These are phyloP conservation scores for Drosophila biarmipes DNA, from an alignment of 1,140 invertebrate genomes.

Conservation along the genomic window DNA sequence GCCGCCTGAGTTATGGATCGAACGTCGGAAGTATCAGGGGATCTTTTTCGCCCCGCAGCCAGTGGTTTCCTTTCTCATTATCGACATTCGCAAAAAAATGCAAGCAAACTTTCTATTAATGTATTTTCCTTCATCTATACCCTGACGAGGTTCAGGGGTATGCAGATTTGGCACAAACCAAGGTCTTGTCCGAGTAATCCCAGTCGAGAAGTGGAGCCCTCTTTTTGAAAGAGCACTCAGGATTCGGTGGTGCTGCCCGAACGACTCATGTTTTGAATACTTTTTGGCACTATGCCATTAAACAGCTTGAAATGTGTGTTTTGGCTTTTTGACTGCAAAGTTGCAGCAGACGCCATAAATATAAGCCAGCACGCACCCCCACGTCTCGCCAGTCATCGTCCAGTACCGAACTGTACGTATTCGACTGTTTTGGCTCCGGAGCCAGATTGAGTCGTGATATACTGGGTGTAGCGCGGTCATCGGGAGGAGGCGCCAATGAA, in stretches of 20 bases:
- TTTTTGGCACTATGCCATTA: constrained; percentile 69
- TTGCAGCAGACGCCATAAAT: constrained; percentile 79
- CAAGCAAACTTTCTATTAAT: constrained; percentile 62
- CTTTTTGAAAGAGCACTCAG: background rate
- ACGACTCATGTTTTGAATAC: constrained; percentile 53
- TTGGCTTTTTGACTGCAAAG: constrained; percentile 68
- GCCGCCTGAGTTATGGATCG: constrained; percentile 52
- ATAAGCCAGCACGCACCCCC: constrained; percentile 57
- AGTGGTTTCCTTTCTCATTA: constrained; percentile 78
- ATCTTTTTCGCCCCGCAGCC: constrained; percentile 2
- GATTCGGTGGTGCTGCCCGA: background rate
- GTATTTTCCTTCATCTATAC: constrained; percentile 10
- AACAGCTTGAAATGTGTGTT: constrained; percentile 51
- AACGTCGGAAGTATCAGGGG: background rate
- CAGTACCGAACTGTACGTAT: constrained; percentile 14
- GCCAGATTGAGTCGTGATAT: constrained; percentile 27
- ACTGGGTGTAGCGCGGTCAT: background rate
- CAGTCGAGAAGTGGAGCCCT: background rate
- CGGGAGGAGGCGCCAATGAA: constrained; percentile 17
- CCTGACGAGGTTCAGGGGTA: background rate
- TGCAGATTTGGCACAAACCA: background rate
- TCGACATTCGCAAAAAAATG: constrained; percentile 73
- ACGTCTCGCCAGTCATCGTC: constrained; percentile 50
- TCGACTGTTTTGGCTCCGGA: constrained; percentile 33
- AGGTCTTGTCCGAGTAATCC: background rate